phyloP scores from a whole-genome alignment of 1,140 invertebrate species.

The Harlomillsia oculata region DNA sequence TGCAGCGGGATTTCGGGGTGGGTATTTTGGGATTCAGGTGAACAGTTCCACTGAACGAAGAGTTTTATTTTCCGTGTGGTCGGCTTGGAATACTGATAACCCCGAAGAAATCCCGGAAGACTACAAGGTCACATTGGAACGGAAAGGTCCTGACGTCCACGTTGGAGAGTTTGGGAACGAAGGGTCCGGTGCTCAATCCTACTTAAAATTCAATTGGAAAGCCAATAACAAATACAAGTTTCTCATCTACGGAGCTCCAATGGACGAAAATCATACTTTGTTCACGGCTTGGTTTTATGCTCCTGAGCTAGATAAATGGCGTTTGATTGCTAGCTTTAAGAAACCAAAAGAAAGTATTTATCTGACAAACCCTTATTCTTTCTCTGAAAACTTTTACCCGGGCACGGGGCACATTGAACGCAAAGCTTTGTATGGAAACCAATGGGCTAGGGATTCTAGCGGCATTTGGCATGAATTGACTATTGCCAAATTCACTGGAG shows the following conservation, averaged over 20 bases:
- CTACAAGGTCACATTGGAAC: slow-evolving; percentile 13
- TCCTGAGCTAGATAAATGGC: slow-evolving; percentile 34
- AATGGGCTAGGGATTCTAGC: slow-evolving; percentile 16
- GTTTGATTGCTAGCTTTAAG: slow-evolving; percentile 19
- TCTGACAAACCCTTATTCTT: slow-evolving; percentile 16
- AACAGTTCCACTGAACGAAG: slow-evolving; percentile 20
- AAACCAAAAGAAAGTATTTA: slow-evolving; percentile 21
- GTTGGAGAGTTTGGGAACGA: slow-evolving; percentile 24
- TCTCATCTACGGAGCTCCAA: slow-evolving; percentile 4
- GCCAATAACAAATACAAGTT: slow-evolving; percentile 17
- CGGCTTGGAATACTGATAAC: slow-evolving; percentile 20
- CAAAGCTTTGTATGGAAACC: slow-evolving; percentile 16
- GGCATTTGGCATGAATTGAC: slow-evolving; percentile 27
- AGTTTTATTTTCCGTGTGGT: slow-evolving; percentile 33
- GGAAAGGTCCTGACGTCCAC: slow-evolving; percentile 15
- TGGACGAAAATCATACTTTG: slow-evolving; percentile 15
- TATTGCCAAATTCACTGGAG: slow-evolving; percentile 17
- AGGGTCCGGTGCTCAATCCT: slow-evolving; percentile 19
- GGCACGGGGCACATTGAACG: slow-evolving; percentile 21
- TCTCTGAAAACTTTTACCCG: slow-evolving; percentile 31
- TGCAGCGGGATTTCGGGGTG: slow-evolving; percentile 26
- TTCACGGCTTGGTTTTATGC: slow-evolving; percentile 33
- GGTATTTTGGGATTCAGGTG: slow-evolving; percentile 33
- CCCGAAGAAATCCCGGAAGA: slow-evolving; percentile 30
- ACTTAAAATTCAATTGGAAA: slow-evolving; percentile 22